These are phyloP conservation scores for Perizoma flavofasciatum DNA, from an alignment of 2,888 invertebrate species.

Conservation along the genomic window DNA sequence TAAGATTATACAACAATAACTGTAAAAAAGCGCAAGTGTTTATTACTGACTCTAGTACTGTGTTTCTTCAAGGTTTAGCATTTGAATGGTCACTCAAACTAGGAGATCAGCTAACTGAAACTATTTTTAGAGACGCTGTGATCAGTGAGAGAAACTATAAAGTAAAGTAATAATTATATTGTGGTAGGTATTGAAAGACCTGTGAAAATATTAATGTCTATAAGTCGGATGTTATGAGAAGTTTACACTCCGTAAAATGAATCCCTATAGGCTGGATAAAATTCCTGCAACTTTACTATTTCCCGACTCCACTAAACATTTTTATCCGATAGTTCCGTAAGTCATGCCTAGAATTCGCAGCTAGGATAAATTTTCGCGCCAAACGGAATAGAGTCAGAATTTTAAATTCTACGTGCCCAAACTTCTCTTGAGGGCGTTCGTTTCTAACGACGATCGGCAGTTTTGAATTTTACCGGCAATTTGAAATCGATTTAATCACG, in stretches of 20 bases:
- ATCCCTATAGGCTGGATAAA: conserved; percentile 17
- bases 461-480: conserved; percentile 76
- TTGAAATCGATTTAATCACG: conserved; percentile 81
- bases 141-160: too few species aligned
- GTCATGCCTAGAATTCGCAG: conserved; percentile 37
- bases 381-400: conserved; percentile 60
- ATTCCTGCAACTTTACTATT: conserved; percentile 19
- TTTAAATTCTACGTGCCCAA: conserved; percentile 69
- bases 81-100: conserved; percentile 3
- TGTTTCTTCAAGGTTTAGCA: conserved; percentile 28
- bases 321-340: conserved; percentile 28
- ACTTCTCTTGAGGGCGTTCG: conserved; percentile 62
- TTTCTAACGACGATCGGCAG: conserved; percentile 75
- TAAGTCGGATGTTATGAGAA: too few species aligned
- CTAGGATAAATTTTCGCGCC: conserved; percentile 53
- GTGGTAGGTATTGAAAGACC: too few species aligned
- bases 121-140: not conserved
- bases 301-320: conserved; percentile 25
- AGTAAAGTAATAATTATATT: too few species aligned
- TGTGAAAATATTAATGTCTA: too few species aligned
- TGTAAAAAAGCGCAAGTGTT: conserved; percentile 27
- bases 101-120: not conserved
- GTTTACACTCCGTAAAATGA: conserved; percentile 14
- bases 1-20: conserved; percentile 6
- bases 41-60: conserved; percentile 13